Evolutionary conservation across 2,888 invertebrate genomes (phyloP).

Genomic region (Colostygia pectinataria): DNA sequence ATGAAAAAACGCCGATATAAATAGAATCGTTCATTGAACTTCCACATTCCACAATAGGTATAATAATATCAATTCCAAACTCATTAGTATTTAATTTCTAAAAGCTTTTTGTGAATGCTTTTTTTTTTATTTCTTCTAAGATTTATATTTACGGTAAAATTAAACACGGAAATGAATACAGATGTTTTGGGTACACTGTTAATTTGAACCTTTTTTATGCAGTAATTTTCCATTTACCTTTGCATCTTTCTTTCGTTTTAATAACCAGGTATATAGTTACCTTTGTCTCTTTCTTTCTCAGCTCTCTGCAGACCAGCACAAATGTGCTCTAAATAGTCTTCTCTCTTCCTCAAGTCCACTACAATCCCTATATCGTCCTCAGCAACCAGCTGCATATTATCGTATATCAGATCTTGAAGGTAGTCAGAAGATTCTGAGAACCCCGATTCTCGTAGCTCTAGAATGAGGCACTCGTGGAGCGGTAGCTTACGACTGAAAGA

Average conservation of each 20-base stretch:
- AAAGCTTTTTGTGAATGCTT: too few relatives aligned
- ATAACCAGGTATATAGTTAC: conserved; percentile 43
- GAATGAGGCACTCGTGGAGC: conserved; percentile 77
- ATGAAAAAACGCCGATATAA: not conserved
- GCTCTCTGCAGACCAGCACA: conserved; percentile 55
- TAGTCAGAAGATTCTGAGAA: conserved; percentile 74
- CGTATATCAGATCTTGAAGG: conserved; percentile 79
- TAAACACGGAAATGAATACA: too few relatives aligned
- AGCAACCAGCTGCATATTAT: conserved; percentile 75
- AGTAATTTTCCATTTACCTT: too few relatives aligned
- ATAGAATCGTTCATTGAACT: not conserved
- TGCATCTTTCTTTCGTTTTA: too few relatives aligned
- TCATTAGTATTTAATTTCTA: too few relatives aligned
- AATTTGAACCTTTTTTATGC: too few relatives aligned
- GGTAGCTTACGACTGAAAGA: conserved; percentile 74
- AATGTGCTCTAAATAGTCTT: conserved; percentile 64
- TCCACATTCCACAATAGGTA: too few relatives aligned
- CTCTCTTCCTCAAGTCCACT: conserved; percentile 62
- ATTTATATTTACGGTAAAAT: too few relatives aligned
- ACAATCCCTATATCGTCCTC: conserved; percentile 79
- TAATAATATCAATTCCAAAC: too few relatives aligned
- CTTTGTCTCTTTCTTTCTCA: conserved; percentile 63
- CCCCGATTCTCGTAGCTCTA: conserved; percentile 80
- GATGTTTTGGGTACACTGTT: too few relatives aligned
- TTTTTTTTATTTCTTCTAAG: too few relatives aligned